phyloP scores from a whole-genome alignment of 1,140 invertebrate species.

The Caenorhabditis briggsae region DNA sequence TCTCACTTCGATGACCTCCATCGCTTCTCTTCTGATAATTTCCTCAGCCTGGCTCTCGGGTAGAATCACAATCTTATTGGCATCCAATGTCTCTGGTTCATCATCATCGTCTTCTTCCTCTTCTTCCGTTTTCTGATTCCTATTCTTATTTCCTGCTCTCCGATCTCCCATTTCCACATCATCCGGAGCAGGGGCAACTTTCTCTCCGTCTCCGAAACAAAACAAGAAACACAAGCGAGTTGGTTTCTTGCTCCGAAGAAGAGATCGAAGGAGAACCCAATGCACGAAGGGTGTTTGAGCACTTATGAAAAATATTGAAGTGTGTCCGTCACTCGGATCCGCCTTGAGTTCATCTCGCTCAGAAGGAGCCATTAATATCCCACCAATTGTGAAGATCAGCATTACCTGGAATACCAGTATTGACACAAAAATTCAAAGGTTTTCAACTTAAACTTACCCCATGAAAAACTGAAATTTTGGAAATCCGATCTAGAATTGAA shows the following conservation, averaged over 20 bases:
- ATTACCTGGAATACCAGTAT: neutral
- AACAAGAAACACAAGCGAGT: neutral
- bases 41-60: neutral
- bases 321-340: neutral
- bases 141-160: neutral
- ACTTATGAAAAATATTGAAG: neutral
- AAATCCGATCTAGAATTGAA: neutral
- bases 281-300: conserved; percentile 15
- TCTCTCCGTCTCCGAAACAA: neutral
- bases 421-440: neutral
- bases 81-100: neutral
- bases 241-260: neutral
- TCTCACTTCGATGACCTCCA: neutral
- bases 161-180: neutral
- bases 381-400: neutral
- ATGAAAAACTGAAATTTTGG: neutral
- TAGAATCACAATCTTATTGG: neutral
- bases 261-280: neutral
- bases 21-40: neutral
- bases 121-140: neutral
- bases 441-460: neutral
- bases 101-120: neutral
- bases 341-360: neutral
- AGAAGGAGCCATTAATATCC: neutral
- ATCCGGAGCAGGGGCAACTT: neutral